Percentiles rank a stretch among this genome's conserved stretches.
Evolutionary conservation across 2,888 invertebrate genomes (phyloP).

Genomic region (Oligia strigilis): DNA sequence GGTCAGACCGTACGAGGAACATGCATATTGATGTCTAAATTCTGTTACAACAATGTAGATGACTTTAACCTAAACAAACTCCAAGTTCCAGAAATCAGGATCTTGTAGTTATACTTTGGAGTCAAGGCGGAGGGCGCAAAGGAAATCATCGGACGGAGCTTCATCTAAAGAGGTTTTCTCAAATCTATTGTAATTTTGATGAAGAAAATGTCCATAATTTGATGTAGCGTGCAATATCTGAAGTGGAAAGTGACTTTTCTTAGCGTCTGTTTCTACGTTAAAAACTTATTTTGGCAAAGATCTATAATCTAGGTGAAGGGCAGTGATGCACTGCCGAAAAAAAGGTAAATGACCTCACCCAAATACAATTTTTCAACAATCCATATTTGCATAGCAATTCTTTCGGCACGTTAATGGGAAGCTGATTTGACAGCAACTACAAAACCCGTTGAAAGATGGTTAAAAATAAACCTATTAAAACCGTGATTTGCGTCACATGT

Average conservation of each 20-base stretch:
- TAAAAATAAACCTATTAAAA: conserved; percentile 41
- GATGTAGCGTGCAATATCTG: too few species aligned
- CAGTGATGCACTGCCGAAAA: background rate
- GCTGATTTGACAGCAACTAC: conserved; percentile 29
- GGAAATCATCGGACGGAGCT: too few species aligned
- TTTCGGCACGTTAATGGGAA: background rate
- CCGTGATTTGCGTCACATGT: conserved; percentile 55
- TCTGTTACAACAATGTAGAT: background rate
- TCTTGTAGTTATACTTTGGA: background rate
- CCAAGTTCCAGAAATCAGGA: background rate
- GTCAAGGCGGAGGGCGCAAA: background rate
- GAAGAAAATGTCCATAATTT: background rate
- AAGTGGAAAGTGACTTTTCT: background rate
- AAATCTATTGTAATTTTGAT: background rate
- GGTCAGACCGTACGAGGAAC: background rate
- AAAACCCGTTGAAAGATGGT: conserved; percentile 11
- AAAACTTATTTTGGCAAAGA: background rate
- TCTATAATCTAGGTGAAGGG: background rate
- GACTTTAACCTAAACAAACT: background rate
- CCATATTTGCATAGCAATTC: conserved; percentile 19
- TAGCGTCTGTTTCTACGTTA: background rate
- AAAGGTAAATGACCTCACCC: background rate
- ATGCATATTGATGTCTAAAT: background rate
- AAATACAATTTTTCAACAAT: background rate
- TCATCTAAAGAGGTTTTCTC: background rate